Evolutionary conservation across 2,113 vertebrate species (phyloP), one percentile per base, ranked within the genome.

Genomic region (Phaetusa simplex): DNA sequence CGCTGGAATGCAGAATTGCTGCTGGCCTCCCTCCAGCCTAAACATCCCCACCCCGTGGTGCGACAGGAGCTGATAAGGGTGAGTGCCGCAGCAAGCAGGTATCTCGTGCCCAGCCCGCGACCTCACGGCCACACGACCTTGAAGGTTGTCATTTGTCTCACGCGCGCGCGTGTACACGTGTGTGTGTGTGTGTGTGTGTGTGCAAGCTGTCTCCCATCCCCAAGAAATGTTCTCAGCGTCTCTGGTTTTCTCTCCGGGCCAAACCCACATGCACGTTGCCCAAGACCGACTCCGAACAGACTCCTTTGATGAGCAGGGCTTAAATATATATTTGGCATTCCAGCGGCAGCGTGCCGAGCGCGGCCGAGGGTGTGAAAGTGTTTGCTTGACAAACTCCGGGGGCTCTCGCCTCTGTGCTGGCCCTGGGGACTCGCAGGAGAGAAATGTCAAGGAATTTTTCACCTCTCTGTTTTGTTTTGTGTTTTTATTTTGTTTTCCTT

Each of bases 391-490:
- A 98, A 98, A 97, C 96, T 95, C 96, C 2, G 94, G 96, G 94
- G 96, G 95, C 97, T 97, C 94, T 97, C 79, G 55, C 95, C 95
- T 98, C 94, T 88, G 86, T 82, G 90, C 96, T 10, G 62, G 92
- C 97, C 95, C 95, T 71, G 40, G 94, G 91, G 97, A 98, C 97
- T 96, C 29, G 4, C 95, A 95, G 95, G 92, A 94, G 96, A 96
- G 92, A 97, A 98, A 98, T 97, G 94, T 97, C 95, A 97, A 96
- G 97, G 97, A 97, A 97, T 98, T 97, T 98, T 97, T 97, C 97
- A 97, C 97, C 94, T 98, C 93, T 94, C 81, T 95, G 97, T 97
- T 98, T 98, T 96, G 94, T 95, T 98, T 97, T 97, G 95, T 97
- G 97, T 95, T 97, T 98, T 97, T 97, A 94, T 95, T 98, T 97